Base-by-base conservation (phyloP, 1,140 invertebrate species). In the Drosophila sucinea region DNA sequence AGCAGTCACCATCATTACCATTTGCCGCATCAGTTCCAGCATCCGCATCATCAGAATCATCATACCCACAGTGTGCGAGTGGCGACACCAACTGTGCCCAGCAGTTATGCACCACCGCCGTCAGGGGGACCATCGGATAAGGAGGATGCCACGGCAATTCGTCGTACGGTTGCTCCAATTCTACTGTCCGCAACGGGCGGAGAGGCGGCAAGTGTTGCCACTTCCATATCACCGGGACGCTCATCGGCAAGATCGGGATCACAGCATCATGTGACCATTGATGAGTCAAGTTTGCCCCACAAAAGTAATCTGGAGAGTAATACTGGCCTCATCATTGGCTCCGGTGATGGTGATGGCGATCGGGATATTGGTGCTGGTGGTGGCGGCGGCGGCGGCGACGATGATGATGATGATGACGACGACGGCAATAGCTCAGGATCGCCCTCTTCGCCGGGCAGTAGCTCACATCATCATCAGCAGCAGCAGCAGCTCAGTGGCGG, bases 221-320 rank as follows among this genome's bases (percentile, higher is more conserved):
- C 44, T 27, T 51, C 44, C 7, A 95, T 96, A 10, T 95, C 94
- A 60, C 93, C 93, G n/a, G 87, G 91, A 4, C 89, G 92, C 10
- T 64, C 81, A 0, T 79, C 83, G 23, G 79, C 79, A 3, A 83
- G 89, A 0, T 90, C 91, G 30, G 83, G 89, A 4, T 90, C 92
- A 58, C 90, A 92, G 41, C 91, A 92, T 67, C 90, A 90, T 44
- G 87, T 91, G 54, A 92, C 91, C 63, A 92, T 92, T 66, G 91
- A 92, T 41, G 91, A 92, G 70, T 91, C 89, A 1, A 91, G 81
- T 56, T 69, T 92, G 62, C 91, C 91, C 6, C 76, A 66, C 44
- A 82, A 78, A 73, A 71, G 74, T 76, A 79, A 60, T 55, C 35
- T 76, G 58, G 72, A 86, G 72, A 75, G 33, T 1, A 64, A 78